phyloP scores from a whole-genome alignment of 2,113 vertebrate species.

The Lasiurus cinereus region DNA sequence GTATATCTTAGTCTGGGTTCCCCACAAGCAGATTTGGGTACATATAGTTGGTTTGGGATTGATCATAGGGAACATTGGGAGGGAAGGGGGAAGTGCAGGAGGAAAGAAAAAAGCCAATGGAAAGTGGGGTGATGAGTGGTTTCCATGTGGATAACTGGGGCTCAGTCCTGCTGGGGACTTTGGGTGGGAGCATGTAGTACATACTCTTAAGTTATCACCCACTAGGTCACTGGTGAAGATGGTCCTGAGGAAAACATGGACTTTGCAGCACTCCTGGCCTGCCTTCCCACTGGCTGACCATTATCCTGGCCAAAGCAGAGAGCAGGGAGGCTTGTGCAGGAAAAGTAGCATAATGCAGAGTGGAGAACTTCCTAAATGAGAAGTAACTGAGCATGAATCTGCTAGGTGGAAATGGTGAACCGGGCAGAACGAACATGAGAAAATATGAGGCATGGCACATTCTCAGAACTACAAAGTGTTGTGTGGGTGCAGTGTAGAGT shows the following conservation, averaged over 20 bases:
- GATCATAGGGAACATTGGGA: not conserved
- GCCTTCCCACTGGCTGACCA: not conserved
- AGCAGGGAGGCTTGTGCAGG: not conserved
- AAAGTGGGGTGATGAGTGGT: not conserved
- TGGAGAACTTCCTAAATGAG: not conserved
- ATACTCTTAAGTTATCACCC: accelerated
- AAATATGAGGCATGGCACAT: not conserved
- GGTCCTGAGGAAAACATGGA: not conserved
- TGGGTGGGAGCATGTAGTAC: accelerated
- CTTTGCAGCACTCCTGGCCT: not conserved
- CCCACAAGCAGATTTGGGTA: not conserved
- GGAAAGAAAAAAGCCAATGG: not conserved
- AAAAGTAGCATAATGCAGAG: not conserved
- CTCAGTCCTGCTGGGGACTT: not conserved
- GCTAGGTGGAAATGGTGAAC: no score
- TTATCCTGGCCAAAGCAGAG: not conserved
- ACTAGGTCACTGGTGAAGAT: not conserved
- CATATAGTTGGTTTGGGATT: not conserved
- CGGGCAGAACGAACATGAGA: not conserved
- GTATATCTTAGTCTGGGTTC: not conserved
- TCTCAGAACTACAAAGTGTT: not conserved
- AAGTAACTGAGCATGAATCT: not conserved
- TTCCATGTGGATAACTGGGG: not conserved
- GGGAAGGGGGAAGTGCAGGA: not conserved
- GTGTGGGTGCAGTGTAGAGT: not conserved